A percentile compares a stretch with the other conserved stretches of the same genome.
Evolutionary conservation across 2,888 invertebrate species (phyloP).

Genomic region (Chymomyza fuscimana): DNA sequence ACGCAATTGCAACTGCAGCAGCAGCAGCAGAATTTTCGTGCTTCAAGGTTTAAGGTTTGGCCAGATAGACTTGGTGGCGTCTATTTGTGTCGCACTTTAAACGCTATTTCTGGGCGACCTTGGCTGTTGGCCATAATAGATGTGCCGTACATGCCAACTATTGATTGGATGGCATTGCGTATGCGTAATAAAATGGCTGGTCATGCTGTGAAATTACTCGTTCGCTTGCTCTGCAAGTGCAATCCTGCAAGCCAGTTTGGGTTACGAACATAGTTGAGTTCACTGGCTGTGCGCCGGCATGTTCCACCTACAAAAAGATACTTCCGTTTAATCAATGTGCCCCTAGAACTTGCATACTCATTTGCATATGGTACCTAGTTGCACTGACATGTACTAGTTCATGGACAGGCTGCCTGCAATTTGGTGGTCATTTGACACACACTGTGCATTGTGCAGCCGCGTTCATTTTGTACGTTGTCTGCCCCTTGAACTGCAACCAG

Average conservation of each 20-base stretch:
- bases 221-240: not conserved
- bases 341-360: not conserved
- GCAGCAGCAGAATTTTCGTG: not conserved
- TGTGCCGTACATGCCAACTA: slow-evolving; percentile 48
- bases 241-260: slow-evolving; percentile 11
- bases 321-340: slow-evolving; percentile 15
- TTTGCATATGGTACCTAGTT: not conserved
- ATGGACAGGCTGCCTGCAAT: slow-evolving; percentile 36
- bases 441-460: not conserved
- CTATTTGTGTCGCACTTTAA: slow-evolving; percentile 14
- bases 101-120: slow-evolving; percentile 32
- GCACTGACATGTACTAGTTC: not conserved
- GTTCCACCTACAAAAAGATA: slow-evolving; percentile 5
- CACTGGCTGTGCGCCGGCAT: not conserved
- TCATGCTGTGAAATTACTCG: slow-evolving; percentile 5
- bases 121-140: slow-evolving; percentile 21
- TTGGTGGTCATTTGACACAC: slow-evolving; percentile 62
- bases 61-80: not conserved
- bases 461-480: slow-evolving; percentile 12
- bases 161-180: slow-evolving; percentile 52
- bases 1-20: slow-evolving; percentile 27
- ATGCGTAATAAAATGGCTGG: slow-evolving; percentile 41
- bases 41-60: slow-evolving; percentile 28
- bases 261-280: not conserved
- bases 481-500: not conserved